Evolutionary conservation across 1,140 invertebrate genomes (phyloP), one percentile per base, ranked within the genome.

Genomic region (Drosophila asahinai): DNA sequence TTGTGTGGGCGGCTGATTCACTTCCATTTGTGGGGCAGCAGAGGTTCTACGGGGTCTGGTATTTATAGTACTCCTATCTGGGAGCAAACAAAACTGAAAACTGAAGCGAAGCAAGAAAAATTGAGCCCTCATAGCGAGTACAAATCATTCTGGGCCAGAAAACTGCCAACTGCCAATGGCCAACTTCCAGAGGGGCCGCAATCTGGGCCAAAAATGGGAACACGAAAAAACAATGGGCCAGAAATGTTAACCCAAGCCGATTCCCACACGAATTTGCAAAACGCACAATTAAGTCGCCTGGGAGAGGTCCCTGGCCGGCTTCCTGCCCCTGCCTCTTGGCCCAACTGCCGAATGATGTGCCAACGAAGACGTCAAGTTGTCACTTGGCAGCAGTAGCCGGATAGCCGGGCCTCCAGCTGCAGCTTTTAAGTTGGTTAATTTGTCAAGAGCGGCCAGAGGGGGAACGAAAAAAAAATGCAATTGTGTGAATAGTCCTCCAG

Each of bases 251-350:
- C n/a, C 75, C 63, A 45, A 63, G 47, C 17, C 54, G 65, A 57
- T 79, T 79, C 77, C 51, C 77, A 79, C 76, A 79, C 76, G 59
- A 79, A 79, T 86, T 86, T 76, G 64, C 59, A 67, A 80, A 57
- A 80, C 80, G 83, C 83, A 83, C 83, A 86, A 86, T 86, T 86
- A 86, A 80, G n/a, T 77, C 71, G 83, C 80, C 80, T 83, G 83
- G 63, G 70, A 75, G 55, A 45, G 47, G n/a, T 12, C 30, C 62
- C 66, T 36, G 40, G 68, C 55, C 38, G 59, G 76, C 63, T 83
- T 87, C 83, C 83, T 86, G 75, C 55, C 30, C 42, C 33, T 4
- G 9, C 36, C 48, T 27, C 11, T 42, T n/a, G 40, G 40, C 40
- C 40, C 3, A 3, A 11, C 33, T n/a, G 45, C 25, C 17, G 48